A percentile compares a stretch with the other conserved stretches of the same genome.
phyloP scores from a whole-genome alignment of 2,797 vertebrate genomes.

The Malacoctenus gilli region DNA sequence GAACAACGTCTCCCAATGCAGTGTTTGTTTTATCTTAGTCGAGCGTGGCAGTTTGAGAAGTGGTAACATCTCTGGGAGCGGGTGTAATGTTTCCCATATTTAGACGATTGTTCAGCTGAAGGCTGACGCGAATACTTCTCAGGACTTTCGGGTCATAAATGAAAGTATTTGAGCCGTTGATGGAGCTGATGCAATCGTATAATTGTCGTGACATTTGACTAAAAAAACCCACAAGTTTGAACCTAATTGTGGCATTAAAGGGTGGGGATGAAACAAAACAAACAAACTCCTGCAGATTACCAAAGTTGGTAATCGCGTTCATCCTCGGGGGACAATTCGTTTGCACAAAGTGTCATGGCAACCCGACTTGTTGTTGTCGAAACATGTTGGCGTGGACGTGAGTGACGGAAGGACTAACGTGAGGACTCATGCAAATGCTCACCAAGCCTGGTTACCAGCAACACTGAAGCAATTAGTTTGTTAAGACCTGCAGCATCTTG shows the following conservation, averaged over 20 bases:
- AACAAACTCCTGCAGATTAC: not conserved
- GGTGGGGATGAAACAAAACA: no score
- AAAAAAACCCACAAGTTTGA: not conserved
- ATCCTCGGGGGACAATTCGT: conserved; percentile 2
- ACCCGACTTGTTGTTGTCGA: not conserved
- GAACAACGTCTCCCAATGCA: no score
- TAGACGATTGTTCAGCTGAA: not conserved
- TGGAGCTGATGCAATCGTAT: not conserved
- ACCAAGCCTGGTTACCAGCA: not conserved
- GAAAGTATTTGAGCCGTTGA: not conserved
- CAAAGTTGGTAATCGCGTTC: not conserved
- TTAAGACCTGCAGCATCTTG: no score
- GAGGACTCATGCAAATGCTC: no score
- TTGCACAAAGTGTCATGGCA: not conserved
- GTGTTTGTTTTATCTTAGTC: no score
- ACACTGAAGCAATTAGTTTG: conserved; percentile 3
- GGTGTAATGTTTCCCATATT: not conserved
- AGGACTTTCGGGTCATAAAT: not conserved
- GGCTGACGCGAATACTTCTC: not conserved
- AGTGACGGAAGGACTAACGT: not conserved
- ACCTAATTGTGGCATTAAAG: not conserved
- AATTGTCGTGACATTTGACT: not conserved
- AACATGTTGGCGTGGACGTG: conserved; percentile 7
- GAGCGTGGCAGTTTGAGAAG: no score
- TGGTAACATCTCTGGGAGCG: not conserved